phyloP scores from a whole-genome alignment of 1,140 invertebrate species.

The Zaprionus camerounensis region DNA sequence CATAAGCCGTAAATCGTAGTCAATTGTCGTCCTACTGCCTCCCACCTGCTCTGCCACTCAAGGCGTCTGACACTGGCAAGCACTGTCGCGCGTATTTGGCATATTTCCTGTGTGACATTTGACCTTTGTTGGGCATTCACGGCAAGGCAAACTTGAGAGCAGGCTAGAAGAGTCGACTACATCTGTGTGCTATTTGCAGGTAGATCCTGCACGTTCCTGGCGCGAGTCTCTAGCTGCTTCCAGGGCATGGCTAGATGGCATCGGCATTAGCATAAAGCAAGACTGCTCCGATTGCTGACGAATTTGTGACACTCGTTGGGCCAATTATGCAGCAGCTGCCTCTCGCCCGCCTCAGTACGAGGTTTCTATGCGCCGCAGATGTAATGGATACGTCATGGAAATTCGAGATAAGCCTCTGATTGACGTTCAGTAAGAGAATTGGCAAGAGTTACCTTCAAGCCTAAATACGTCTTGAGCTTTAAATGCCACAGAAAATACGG shows the following conservation, averaged over 20 bases:
- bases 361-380: slow-evolving; percentile 19
- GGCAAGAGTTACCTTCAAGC: slow-evolving; percentile 4
- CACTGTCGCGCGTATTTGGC: slow-evolving; percentile 53
- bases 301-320: slow-evolving; percentile 50
- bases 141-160: slow-evolving; percentile 21
- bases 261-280: slow-evolving; percentile 65
- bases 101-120: slow-evolving; percentile 60
- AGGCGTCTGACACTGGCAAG: slow-evolving; percentile 18
- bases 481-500: background rate
- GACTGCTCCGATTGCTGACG: slow-evolving; percentile 51
- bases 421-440: background rate
- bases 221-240: slow-evolving; percentile 41
- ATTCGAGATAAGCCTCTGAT: slow-evolving; percentile 7
- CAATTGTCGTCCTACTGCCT: slow-evolving; percentile 23
- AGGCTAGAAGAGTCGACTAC: slow-evolving; percentile 18
- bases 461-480: background rate
- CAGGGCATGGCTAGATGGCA: slow-evolving; percentile 36
- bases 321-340: slow-evolving; percentile 54
- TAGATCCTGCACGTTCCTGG: slow-evolving; percentile 9
- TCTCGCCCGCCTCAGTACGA: too few species aligned
- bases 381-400: slow-evolving; percentile 23
- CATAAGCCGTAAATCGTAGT: slow-evolving; percentile 24
- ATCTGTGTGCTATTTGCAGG: too few species aligned
- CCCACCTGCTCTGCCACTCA: slow-evolving; percentile 14
- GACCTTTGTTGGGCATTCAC: slow-evolving; percentile 62